Evolutionary conservation across 2,888 invertebrate species (phyloP).

Genomic region (Volucella inflata): DNA sequence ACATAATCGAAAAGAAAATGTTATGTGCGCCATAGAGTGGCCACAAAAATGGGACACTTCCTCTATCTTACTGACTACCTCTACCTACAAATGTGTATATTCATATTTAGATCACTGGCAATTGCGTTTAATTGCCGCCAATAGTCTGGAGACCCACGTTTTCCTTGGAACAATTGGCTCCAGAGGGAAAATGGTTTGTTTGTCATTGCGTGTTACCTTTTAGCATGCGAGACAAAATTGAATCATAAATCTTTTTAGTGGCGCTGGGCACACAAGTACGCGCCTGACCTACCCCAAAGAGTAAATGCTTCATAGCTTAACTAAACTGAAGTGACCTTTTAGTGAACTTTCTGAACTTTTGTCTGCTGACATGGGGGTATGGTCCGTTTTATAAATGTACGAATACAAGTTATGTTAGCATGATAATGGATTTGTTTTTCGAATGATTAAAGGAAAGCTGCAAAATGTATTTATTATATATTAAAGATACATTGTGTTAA

Average conservation of each 20-base stretch:
- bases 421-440: neutral
- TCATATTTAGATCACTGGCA: neutral
- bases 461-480: too few species aligned
- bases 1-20: slow-evolving; percentile 73
- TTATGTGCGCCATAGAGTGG: slow-evolving; percentile 63
- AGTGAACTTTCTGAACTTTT: neutral
- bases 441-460: too few species aligned
- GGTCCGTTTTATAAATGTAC: neutral
- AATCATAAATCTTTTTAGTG: slow-evolving; percentile 59
- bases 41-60: slow-evolving; percentile 65
- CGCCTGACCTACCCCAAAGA: slow-evolving; percentile 51
- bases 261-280: slow-evolving; percentile 17
- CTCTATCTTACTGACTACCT: slow-evolving; percentile 26
- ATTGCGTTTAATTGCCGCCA: slow-evolving; percentile 67
- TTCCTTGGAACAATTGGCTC: slow-evolving; percentile 51
- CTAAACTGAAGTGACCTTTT: slow-evolving; percentile 32
- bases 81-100: too few species aligned
- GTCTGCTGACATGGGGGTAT: neutral
- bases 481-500: too few species aligned
- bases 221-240: slow-evolving; percentile 60
- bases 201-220: slow-evolving; percentile 60
- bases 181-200: slow-evolving; percentile 10
- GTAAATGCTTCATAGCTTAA: neutral
- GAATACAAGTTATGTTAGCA: neutral
- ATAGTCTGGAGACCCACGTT: slow-evolving; percentile 67